A percentile compares a stretch with the other conserved stretches of the same genome.
These are phyloP conservation scores for Eupelmus urozonus DNA, from an alignment of 2,888 invertebrate species.

Conservation along the genomic window DNA sequence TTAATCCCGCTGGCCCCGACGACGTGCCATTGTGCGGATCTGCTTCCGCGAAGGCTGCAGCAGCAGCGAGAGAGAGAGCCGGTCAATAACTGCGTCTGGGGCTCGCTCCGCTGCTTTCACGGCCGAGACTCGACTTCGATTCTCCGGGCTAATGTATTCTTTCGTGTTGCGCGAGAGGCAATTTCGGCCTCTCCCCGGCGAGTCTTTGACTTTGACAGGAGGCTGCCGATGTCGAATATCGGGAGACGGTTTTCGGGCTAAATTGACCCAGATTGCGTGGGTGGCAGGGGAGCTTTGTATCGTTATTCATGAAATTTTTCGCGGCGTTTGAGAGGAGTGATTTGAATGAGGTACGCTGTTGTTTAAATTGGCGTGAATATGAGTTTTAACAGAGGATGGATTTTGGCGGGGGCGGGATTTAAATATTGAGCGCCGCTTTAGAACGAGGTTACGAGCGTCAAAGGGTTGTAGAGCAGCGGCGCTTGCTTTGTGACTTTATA, in stretches of 20 bases:
- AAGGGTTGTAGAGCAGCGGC: too few species aligned
- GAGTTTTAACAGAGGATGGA: too few species aligned
- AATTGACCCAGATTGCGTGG: constrained; percentile 36
- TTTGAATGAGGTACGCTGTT: too few species aligned
- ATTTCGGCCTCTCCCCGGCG: background rate
- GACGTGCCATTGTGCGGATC: constrained; percentile 1
- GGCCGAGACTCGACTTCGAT: too few species aligned
- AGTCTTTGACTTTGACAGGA: constrained; percentile 6
- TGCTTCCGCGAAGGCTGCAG: constrained; percentile 5
- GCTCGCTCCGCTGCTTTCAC: too few species aligned
- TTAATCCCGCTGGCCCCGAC: constrained; percentile 13
- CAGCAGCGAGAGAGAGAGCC: constrained; percentile 15
- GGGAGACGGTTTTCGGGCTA: background rate
- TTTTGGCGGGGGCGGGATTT: too few species aligned
- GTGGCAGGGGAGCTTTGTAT: too few species aligned
- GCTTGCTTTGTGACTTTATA: too few species aligned
- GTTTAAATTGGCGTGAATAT: too few species aligned
- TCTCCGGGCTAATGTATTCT: constrained; percentile 24
- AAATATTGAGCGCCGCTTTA: too few species aligned
- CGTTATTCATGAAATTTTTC: constrained; percentile 23
- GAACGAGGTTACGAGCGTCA: too few species aligned
- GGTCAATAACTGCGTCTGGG: constrained; percentile 50
- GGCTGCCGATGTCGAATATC: background rate
- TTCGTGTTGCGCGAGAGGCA: background rate
- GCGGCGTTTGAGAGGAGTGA: too few species aligned